Base-by-base conservation (phyloP, 2,797 vertebrate genomes). In the Chloroceryle amazona region DNA sequence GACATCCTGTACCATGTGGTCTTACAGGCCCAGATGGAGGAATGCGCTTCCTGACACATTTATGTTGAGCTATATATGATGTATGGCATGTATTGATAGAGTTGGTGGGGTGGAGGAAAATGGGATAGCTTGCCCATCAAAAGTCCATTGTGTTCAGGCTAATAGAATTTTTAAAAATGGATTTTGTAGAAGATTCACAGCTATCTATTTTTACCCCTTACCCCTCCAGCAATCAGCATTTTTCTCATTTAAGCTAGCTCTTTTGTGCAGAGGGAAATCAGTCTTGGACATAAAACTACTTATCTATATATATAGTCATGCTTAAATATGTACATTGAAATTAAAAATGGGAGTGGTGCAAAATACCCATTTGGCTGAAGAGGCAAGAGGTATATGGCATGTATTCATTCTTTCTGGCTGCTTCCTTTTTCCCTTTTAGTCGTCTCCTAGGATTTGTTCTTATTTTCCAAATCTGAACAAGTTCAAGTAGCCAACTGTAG, bases 21-120 rank as follows among this genome's bases (percentile, higher is more conserved):
- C 1, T 17, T 62, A 37, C 6, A 8, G 35, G 13, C 31, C 47
- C 19, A 37, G 62, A 37, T 19, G 23, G 16, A 62, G 28, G 49
- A 44, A 18, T 3, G 22, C 0, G 4, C 52, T 41, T 72, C 37
- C 65, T 13, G 17, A 46, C 35, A 35, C 0, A 0, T 29, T 31
- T 26, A 22, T 28, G 3, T 18, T 5, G 25, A 46, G 25, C n/a
- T 57, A 2, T 21, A 9, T 6, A 1, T 12, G 33, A 11, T 18
- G 18, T 9, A 14, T 11, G n/a, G 14, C 9, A 4, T 5, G n/a
- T 25, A 33, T 3, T 19, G 17, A 11, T 10, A 20, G 18, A 17
- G n/a, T 9, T 11, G 29, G 12, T 8, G 8, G 16, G 14, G 11
- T 13, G 12, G 51, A 60, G 19, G 29, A 17, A 9, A 60, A 22